Evolutionary conservation across 2,888 invertebrate species (phyloP).

Genomic region (Sericinus montela): DNA sequence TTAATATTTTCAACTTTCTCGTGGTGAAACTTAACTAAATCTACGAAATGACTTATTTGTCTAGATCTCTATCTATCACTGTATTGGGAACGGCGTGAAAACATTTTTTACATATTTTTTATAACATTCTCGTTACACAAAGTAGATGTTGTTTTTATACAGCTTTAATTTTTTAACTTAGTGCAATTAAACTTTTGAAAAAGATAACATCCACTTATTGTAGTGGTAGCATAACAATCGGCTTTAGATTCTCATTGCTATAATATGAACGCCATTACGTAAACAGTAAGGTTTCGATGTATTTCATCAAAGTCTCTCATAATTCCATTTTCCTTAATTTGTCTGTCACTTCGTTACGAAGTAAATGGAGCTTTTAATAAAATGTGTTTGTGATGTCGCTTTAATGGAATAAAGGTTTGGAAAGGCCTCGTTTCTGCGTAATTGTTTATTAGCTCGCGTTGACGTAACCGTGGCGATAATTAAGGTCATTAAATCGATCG

Average conservation of each 20-base stretch:
- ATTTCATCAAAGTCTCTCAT: constrained; percentile 22
- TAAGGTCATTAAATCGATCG: not conserved
- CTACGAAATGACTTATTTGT: too few species aligned
- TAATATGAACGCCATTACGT: not conserved
- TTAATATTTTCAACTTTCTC: too few species aligned
- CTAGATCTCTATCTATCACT: too few species aligned
- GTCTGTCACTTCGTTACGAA: constrained; percentile 21
- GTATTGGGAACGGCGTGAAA: constrained; percentile 2
- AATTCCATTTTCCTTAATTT: constrained; percentile 25
- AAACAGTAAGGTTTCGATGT: constrained; percentile 15
- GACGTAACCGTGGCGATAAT: constrained; percentile 19
- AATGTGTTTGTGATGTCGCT: constrained; percentile 32
- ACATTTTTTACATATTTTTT: constrained; percentile 3
- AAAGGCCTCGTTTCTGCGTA: constrained; percentile 20
- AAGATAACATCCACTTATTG: constrained; percentile 18
- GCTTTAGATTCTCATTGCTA: constrained; percentile 10
- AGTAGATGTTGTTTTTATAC: too few species aligned
- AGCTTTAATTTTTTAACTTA: too few species aligned
- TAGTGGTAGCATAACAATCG: constrained; percentile 14
- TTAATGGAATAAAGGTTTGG: constrained; percentile 24
- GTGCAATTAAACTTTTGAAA: constrained; percentile 1
- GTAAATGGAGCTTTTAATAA: constrained; percentile 31
- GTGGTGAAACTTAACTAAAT: too few species aligned
- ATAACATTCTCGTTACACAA: too few species aligned
- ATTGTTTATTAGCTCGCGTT: constrained; percentile 19